A percentile compares a stretch with the other conserved stretches of the same genome.
Evolutionary conservation across 2,888 invertebrate genomes (phyloP).

Genomic region (Nebria salina): DNA sequence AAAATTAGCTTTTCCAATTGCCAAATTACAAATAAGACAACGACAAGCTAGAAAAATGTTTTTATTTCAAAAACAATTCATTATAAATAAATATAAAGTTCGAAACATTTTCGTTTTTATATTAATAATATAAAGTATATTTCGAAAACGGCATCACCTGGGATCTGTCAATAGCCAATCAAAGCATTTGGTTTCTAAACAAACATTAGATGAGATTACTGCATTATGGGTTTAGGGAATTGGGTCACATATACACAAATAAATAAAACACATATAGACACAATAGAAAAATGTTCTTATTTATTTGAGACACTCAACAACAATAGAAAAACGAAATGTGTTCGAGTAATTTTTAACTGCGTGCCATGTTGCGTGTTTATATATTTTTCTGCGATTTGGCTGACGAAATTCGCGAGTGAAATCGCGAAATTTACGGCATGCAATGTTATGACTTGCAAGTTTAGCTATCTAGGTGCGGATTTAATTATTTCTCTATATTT

Average conservation of each 20-base stretch:
- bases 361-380: neutral
- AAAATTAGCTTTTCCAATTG: neutral
- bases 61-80: too few species aligned
- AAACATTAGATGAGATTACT: neutral
- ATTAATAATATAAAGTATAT: too few species aligned
- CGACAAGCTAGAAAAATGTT: too few species aligned
- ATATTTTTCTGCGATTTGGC: neutral
- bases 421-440: slow-evolving; percentile 2
- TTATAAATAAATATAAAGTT: too few species aligned
- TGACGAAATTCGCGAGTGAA: slow-evolving; percentile 15
- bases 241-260: neutral
- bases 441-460: neutral
- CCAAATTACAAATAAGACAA: neutral
- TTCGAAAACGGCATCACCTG: neutral
- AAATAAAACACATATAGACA: neutral
- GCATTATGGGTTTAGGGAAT: neutral
- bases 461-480: neutral
- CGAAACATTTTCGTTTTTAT: too few species aligned
- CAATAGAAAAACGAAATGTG: neutral
- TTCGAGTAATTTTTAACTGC: neutral
- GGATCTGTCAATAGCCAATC: neutral
- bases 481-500: neutral
- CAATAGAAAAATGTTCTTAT: neutral
- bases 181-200: neutral
- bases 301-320: neutral